Conservation (phyloP, 2,113 vertebrate species). For the Guaruba guarouba region DNA sequence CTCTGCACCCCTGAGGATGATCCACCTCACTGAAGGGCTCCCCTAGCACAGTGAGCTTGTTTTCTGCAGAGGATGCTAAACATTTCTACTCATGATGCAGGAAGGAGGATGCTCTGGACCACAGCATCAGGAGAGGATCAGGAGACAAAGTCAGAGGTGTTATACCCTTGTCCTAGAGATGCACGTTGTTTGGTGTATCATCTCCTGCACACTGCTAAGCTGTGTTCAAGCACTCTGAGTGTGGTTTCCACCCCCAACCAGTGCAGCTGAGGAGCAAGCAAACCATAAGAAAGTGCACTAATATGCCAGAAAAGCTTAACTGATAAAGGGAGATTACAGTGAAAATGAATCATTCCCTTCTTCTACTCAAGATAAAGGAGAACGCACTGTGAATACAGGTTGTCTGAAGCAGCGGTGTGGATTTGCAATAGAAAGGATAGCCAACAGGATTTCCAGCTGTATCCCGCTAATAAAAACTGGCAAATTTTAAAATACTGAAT, state of each 20-base stretch:
- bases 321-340: neutral
- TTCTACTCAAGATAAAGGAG: neutral
- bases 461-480: neutral
- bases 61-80: neutral
- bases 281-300: neutral
- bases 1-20: neutral
- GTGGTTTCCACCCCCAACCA: neutral
- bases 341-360: neutral
- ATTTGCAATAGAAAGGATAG: neutral
- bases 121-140: neutral
- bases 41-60: neutral
- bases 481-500: neutral
- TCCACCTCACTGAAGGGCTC: neutral
- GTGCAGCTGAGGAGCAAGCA: neutral
- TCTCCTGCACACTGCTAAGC: neutral
- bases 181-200: neutral
- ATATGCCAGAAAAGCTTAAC: neutral
- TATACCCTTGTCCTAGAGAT: neutral
- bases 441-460: neutral
- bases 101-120: neutral
- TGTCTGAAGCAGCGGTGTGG: neutral
- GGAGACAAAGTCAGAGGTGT: neutral
- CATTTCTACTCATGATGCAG: neutral
- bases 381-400: accelerated
- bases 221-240: neutral